Evolutionary conservation across 1,140 invertebrate genomes (phyloP), one percentile per base, ranked within the genome.

Genomic region (Dreissena polymorpha): DNA sequence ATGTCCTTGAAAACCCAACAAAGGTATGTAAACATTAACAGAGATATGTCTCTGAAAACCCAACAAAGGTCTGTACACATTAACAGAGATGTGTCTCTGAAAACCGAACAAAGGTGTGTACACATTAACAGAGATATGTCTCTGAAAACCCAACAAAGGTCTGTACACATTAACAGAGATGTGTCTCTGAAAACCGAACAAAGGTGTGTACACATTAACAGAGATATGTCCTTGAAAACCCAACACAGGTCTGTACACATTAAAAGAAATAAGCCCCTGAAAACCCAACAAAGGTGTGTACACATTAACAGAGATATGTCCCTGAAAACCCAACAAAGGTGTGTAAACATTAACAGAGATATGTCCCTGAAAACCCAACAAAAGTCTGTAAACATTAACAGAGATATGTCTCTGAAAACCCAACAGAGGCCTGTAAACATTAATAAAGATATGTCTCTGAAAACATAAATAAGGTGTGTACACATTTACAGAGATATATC

Each of bases 301-400:
- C 2, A 63, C 18, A 63, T 63, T n/a, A 18, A 18, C 60, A n/a
- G 18, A n/a, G n/a, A n/a, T n/a, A n/a, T n/a, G n/a, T n/a, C n/a
- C n/a, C 65, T 10, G 75, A 78, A n/a, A 78, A 78, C 68, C 14
- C 50, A 29, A 65, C 49, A 18, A 78, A 78, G 51, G 76, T 78
- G 21, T 49, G 55, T 23, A n/a, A 18, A 63, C 18, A 63, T 63
- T n/a, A 18, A 18, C 60, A n/a, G 18, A n/a, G n/a, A n/a, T n/a
- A n/a, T n/a, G n/a, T n/a, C n/a, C n/a, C 65, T 10, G 75, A 78
- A n/a, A 78, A 78, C 68, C 14, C 50, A 29, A 65, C 49, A 18
- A 78, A 78, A 25, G 76, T 78, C 39, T 49, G 55, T 23, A n/a
- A 18, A 63, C 18, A 63, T 63, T n/a, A 18, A 18, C 60, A n/a